Percentiles rank a stretch among this genome's conserved stretches.
Conservation (phyloP, 2,113 vertebrate species). For the Lepus europaeus region DNA sequence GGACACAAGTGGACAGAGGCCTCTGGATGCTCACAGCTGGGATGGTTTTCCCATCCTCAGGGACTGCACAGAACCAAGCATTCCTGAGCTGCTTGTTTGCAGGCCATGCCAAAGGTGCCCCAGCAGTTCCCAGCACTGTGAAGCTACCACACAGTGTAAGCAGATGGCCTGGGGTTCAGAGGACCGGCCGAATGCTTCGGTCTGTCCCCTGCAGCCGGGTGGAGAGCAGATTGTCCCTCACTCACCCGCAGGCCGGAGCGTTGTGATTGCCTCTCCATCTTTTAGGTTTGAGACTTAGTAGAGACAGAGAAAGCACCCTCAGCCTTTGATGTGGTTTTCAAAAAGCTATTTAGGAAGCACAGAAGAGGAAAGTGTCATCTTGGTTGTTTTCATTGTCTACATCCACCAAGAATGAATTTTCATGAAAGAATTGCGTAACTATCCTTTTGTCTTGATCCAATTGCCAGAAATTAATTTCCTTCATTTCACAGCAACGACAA, state of each 20-base stretch:
- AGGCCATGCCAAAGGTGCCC: background rate
- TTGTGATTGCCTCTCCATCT: background rate
- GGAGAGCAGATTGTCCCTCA: background rate
- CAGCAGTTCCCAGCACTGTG: background rate
- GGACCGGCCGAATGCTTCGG: background rate
- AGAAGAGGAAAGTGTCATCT: background rate
- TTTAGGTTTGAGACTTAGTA: background rate
- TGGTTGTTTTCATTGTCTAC: slow-evolving; percentile 7
- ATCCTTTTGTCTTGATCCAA: slow-evolving; percentile 63
- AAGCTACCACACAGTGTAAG: slow-evolving; percentile 18
- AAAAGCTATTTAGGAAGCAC: background rate
- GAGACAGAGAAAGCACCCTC: background rate
- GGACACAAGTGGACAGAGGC: background rate
- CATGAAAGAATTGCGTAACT: slow-evolving; percentile 60
- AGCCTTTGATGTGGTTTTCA: background rate
- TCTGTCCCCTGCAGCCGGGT: background rate
- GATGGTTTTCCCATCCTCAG: background rate
- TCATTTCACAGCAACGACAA: background rate
- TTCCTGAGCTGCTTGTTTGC: slow-evolving; percentile 59
- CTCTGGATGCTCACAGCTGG: background rate
- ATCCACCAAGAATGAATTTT: slow-evolving; percentile 9
- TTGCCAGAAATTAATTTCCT: slow-evolving; percentile 57
- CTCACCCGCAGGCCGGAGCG: background rate
- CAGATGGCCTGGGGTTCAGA: background rate
- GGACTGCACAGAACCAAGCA: background rate